A percentile compares a stretch with the other conserved stretches of the same genome.
Evolutionary conservation across 2,113 vertebrate species (phyloP).

Genomic region (Raja brachyura): DNA sequence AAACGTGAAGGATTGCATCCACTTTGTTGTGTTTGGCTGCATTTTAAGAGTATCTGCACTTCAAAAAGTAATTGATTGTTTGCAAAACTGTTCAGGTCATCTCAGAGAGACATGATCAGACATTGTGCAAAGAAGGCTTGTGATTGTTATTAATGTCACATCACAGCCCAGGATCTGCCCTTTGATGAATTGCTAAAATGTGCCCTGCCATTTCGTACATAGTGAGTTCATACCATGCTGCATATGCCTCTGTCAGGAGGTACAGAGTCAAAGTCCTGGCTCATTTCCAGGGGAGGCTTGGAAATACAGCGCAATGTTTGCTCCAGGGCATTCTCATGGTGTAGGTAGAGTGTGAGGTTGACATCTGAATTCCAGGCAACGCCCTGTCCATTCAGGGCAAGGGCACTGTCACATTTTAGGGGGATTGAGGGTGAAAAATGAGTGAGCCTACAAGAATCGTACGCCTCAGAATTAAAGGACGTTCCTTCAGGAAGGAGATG

Average conservation of each 20-base stretch:
- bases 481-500: no score
- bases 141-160: background rate
- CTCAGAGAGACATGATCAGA: background rate
- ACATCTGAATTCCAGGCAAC: background rate
- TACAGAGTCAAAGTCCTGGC: background rate
- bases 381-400: background rate
- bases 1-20: background rate
- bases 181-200: background rate
- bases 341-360: background rate
- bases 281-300: background rate
- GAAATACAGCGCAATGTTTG: background rate
- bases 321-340: background rate
- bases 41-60: background rate
- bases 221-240: background rate
- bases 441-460: background rate
- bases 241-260: background rate
- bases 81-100: background rate
- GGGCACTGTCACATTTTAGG: background rate
- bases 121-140: constrained; percentile 5
- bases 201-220: background rate
- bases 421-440: background rate
- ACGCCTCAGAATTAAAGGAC: no score
- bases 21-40: no score
- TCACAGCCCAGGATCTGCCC: background rate
- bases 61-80: background rate